Conservation (phyloP, 2,888 invertebrate genomes). For the Dryomyza anilis region DNA sequence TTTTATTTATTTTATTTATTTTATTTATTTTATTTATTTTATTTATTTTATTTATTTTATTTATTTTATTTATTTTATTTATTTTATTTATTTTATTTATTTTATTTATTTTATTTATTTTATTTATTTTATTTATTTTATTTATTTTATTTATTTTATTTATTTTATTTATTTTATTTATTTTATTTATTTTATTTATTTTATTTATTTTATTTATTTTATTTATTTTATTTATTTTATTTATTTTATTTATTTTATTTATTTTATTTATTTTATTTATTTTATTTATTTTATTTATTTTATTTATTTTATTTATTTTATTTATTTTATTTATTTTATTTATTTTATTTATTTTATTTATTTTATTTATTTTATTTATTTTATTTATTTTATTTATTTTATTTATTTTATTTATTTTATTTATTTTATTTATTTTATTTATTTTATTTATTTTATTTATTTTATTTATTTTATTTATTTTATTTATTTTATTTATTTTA, state of each 20-base stretch:
- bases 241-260: background rate
- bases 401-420: background rate
- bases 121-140: background rate
- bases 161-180: background rate
- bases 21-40: background rate
- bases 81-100: background rate
- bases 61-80: background rate
- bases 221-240: background rate
- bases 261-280: background rate
- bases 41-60: background rate
- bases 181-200: background rate
- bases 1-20: background rate
- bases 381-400: background rate
- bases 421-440: background rate
- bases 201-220: background rate
- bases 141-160: background rate
- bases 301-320: background rate
- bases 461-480: background rate
- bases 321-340: background rate
- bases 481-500: background rate
- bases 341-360: background rate
- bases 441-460: background rate
- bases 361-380: background rate
- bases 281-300: background rate
- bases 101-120: background rate